phyloP scores from a whole-genome alignment of 2,113 vertebrate genomes.

The Perca flavescens region DNA sequence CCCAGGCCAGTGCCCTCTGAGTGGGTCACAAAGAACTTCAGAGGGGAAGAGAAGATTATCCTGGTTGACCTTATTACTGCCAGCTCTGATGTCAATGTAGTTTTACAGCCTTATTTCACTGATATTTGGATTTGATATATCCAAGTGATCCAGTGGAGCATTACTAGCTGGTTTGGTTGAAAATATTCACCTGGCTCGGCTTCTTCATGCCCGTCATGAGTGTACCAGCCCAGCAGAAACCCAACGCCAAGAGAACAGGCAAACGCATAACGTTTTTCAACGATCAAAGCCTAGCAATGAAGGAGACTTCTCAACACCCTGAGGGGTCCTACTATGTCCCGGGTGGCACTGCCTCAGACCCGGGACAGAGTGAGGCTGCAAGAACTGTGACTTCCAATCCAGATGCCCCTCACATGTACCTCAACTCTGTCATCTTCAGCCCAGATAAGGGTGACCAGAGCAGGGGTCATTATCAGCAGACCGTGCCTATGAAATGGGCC shows the following conservation, averaged over 20 bases:
- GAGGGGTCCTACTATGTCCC: slow-evolving; percentile 89
- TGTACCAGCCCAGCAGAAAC: slow-evolving; percentile 93
- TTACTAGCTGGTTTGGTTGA: slow-evolving; percentile 22
- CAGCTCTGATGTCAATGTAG: slow-evolving; percentile 14
- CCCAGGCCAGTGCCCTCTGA: slow-evolving; percentile 46
- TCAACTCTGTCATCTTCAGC: slow-evolving; percentile 92
- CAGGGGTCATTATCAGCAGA: slow-evolving; percentile 90
- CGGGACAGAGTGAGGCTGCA: slow-evolving; percentile 77
- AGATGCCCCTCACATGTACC: slow-evolving; percentile 84
- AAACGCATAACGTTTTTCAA: slow-evolving; percentile 93
- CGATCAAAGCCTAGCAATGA: slow-evolving; percentile 87
- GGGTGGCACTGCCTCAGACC: slow-evolving; percentile 83
- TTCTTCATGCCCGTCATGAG: slow-evolving; percentile 91
- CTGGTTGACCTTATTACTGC: background rate
- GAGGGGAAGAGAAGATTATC: slow-evolving; percentile 54
- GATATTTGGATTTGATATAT: slow-evolving; percentile 1
- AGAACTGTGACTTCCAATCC: slow-evolving; percentile 75
- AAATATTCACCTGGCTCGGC: slow-evolving; percentile 12
- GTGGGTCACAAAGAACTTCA: slow-evolving; percentile 52
- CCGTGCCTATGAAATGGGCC: slow-evolving; percentile 88
- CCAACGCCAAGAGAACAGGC: slow-evolving; percentile 91
- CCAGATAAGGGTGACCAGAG: slow-evolving; percentile 90
- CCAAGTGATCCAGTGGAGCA: background rate
- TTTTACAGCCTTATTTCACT: slow-evolving; percentile 6
- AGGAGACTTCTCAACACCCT: slow-evolving; percentile 88